Evolutionary conservation across 2,113 vertebrate genomes (phyloP), one percentile per base, ranked within the genome.

Genomic region (Enhydra lutris): DNA sequence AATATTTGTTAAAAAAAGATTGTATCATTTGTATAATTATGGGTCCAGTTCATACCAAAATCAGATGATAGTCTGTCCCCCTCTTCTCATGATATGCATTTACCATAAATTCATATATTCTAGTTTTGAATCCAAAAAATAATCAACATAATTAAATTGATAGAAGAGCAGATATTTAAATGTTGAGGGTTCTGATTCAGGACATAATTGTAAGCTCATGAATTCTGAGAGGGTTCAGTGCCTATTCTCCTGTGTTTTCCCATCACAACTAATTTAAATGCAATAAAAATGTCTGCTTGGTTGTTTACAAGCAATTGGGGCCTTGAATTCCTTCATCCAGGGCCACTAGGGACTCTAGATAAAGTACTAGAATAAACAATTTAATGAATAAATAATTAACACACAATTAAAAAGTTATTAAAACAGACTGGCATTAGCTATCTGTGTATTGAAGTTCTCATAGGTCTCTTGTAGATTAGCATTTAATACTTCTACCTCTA

Each of bases 341-440:
- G 47, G 88, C 50, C 97, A 96, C 95, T 31, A 69, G 97, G 98
- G 98, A 97, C n/a, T 97, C 78, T 26, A 94, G 76, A 98, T 97
- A 73, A 97, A 97, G 74, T 96, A 95, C 0, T 24, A 97, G 87
- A 89, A 95, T 96, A 97, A 98, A 98, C 92, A 98, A 95, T 95
- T 98, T 97, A 98, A 98, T 98, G 88, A 98, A 98, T 98, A 98
- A 98, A 98, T 98, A 98, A 98, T 98, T 98, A 98, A 95, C 59
- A 63, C 26, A 79, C 88, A 98, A 98, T 99, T 97, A 98, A 98
- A 98, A 92, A 50, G 95, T 97, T 98, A 97, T 98, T 98, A 97
- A 98, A 98, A 34, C n/a, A 98, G 73, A 80, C n/a, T 92, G 95
- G 69, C 39, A 89, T 97, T 97, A 98, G 76, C 57, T 97, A 69